phyloP scores from a whole-genome alignment of 2,888 invertebrate species.

The Drosophila sordidapex region DNA sequence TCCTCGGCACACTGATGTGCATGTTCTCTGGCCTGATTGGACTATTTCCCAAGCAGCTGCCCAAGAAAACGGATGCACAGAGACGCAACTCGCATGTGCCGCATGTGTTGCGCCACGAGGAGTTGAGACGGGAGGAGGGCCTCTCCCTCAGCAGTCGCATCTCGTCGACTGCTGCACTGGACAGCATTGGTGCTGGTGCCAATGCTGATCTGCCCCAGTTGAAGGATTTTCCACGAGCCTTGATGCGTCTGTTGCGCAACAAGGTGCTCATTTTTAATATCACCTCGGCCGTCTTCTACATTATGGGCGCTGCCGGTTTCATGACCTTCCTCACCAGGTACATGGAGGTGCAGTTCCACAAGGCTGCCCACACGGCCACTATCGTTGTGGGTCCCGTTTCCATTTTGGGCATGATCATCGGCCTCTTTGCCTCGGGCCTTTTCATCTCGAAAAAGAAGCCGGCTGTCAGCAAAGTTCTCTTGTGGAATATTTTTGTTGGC shows the following conservation, averaged over 20 bases:
- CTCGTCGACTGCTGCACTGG: conserved; percentile 77
- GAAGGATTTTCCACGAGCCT: conserved; percentile 87
- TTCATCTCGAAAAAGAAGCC: conserved; percentile 88
- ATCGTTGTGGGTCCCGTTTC: conserved; percentile 88
- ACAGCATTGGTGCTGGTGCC: conserved; percentile 66
- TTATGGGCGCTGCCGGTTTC: conserved; percentile 88
- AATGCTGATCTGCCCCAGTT: conserved; percentile 82
- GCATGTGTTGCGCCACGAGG: conserved; percentile 78
- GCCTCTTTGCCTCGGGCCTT: conserved; percentile 87
- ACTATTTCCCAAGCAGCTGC: conserved; percentile 87
- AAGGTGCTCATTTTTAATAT: conserved; percentile 89
- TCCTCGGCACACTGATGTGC: conserved; percentile 86
- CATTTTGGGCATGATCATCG: conserved; percentile 87
- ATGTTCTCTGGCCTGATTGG: conserved; percentile 88
- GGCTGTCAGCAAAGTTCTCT: conserved; percentile 86
- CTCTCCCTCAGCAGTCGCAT: conserved; percentile 73
- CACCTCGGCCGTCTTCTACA: conserved; percentile 88
- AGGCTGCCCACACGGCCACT: conserved; percentile 88
- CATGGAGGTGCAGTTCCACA: conserved; percentile 90
- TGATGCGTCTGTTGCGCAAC: conserved; percentile 88
- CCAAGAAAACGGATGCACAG: conserved; percentile 56
- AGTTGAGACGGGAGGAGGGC: conserved; percentile 74
- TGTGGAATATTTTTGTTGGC: conserved; percentile 88
- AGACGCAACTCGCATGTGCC: conserved; percentile 81
- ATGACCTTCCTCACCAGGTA: conserved; percentile 91